phyloP scores from a whole-genome alignment of 2,888 invertebrate species.

The Vannuccia rotundouncinata region DNA sequence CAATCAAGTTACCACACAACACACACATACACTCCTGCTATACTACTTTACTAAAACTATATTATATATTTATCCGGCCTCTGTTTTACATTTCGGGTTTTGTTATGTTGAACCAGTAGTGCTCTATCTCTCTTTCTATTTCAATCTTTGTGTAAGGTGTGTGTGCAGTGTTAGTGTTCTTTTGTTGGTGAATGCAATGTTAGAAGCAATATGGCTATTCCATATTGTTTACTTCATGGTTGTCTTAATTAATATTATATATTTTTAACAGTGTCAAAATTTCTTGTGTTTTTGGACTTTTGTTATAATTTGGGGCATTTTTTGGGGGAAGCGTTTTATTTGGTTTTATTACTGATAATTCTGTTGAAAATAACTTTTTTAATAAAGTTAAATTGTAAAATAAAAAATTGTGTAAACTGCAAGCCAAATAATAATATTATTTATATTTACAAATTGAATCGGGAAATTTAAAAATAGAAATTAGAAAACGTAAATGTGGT shows the following conservation, averaged over 20 bases:
- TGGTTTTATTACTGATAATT: no score
- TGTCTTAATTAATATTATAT: slow-evolving; percentile 22
- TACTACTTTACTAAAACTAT: not conserved
- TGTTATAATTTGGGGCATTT: no score
- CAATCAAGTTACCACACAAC: slow-evolving; percentile 12
- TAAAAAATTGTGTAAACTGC: no score
- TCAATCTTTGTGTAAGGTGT: not conserved
- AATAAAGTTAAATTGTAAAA: no score
- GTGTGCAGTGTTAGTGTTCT: not conserved
- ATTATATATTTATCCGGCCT: not conserved
- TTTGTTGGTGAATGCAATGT: slow-evolving; percentile 23
- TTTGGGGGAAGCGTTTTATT: no score
- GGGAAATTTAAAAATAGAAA: no score
- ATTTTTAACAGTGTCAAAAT: slow-evolving; percentile 18
- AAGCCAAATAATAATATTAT: no score
- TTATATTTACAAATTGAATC: no score
- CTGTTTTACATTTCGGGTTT: slow-evolving; percentile 23
- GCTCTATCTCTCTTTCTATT: not conserved
- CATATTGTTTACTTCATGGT: slow-evolving; percentile 24
- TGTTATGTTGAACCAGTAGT: slow-evolving; percentile 18
- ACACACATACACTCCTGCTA: not conserved
- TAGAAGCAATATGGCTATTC: slow-evolving; percentile 21
- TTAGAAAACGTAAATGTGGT: no score
- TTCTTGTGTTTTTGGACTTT: no score
- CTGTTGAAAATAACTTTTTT: no score